Conservation (phyloP, 2,113 vertebrate genomes). For the Oreochromis aureus region DNA sequence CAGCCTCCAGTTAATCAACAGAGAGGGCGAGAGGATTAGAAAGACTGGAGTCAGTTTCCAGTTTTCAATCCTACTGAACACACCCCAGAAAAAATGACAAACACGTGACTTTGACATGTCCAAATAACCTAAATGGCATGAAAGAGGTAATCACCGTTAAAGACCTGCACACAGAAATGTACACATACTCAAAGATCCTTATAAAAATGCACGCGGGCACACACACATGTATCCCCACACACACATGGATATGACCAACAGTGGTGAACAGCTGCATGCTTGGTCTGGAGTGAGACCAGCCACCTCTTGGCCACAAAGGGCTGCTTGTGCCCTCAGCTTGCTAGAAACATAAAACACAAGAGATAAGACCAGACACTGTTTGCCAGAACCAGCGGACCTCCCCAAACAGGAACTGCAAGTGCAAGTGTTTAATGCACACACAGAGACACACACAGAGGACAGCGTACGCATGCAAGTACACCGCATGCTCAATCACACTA, state of each 20-base stretch:
- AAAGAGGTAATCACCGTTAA: background rate
- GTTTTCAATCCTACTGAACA: background rate
- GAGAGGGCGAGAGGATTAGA: background rate
- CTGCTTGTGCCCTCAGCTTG: slow-evolving; percentile 67
- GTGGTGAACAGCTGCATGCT: slow-evolving; percentile 75
- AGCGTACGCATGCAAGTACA: background rate
- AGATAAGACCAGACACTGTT: slow-evolving; percentile 70
- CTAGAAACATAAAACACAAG: slow-evolving; percentile 73
- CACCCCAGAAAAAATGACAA: background rate
- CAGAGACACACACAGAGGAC: background rate
- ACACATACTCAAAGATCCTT: background rate
- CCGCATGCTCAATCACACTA: background rate
- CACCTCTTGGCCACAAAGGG: slow-evolving; percentile 73
- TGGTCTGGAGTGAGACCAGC: slow-evolving; percentile 68
- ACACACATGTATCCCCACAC: background rate
- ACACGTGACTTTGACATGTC: background rate
- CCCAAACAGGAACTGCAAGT: slow-evolving; percentile 68
- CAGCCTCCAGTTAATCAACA: slow-evolving; percentile 28
- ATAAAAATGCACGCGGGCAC: background rate
- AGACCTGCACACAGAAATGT: background rate
- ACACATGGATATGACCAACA: slow-evolving; percentile 62
- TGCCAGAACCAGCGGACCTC: slow-evolving; percentile 60
- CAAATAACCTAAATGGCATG: background rate
- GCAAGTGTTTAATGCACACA: slow-evolving; percentile 49
- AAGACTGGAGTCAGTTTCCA: background rate